These are phyloP conservation scores for Ophraella communa DNA, from an alignment of 2,888 invertebrate genomes.

Conservation along the genomic window DNA sequence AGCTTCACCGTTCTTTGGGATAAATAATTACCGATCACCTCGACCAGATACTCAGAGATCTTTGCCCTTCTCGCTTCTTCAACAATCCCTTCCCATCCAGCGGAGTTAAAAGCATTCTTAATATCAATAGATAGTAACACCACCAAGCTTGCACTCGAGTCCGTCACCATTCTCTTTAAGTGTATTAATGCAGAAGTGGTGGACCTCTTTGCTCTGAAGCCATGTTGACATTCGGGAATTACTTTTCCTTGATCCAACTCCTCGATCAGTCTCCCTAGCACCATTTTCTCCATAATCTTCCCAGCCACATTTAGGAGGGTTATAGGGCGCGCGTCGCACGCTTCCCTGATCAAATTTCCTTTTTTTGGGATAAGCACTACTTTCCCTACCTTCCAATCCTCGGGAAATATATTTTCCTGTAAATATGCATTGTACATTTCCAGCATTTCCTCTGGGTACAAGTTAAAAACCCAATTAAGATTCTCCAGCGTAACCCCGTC, in stretches of 20 bases:
- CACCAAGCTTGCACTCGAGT: background rate
- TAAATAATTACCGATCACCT: background rate
- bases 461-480: too few species aligned
- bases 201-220: background rate
- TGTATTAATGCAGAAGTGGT: too few species aligned
- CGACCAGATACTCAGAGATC: background rate
- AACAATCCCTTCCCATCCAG: background rate
- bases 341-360: too few species aligned
- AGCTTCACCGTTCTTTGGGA: too few species aligned
- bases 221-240: background rate
- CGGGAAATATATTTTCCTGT: background rate
- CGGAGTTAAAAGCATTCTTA: background rate
- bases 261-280: too few species aligned
- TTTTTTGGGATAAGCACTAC: background rate
- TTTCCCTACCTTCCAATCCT: background rate
- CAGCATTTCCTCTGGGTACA: too few species aligned
- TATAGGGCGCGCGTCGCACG: too few species aligned
- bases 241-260: background rate
- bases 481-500: background rate
- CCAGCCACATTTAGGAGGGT: too few species aligned
- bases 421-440: too few species aligned
- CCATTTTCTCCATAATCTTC: too few species aligned
- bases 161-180: too few species aligned
- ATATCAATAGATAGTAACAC: background rate
- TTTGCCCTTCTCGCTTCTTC: background rate